Evolutionary conservation across 2,113 vertebrate genomes (phyloP), one percentile per base, ranked within the genome.

Genomic region (Erpornis zantholeuca): DNA sequence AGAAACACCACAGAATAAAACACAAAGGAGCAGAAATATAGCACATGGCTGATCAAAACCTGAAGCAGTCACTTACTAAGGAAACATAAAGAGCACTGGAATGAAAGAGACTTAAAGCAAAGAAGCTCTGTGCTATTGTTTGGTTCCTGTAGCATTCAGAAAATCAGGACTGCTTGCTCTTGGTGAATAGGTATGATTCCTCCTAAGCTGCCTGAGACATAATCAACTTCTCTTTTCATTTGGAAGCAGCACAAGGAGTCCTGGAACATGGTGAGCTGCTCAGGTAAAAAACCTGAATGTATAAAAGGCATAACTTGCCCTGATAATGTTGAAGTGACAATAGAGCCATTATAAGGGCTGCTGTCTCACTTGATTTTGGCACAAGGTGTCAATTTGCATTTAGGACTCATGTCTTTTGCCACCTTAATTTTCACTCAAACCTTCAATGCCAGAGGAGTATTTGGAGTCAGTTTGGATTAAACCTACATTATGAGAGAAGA

Each of bases 211-310:
- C n/a, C 56, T 75, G 35, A 85, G 75, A 60, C 14, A 66, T 57
- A 87, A 82, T 92, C 65, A 68, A 40, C 24, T 89, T 77, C 45
- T 91, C 47, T 70, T 88, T 75, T 85, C 36, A 63, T 24, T 16
- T 52, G 49, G 56, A 86, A 82, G 23, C 9, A 75, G 28, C 0
- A 9, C 13, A 54, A 82, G 44, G 29, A 83, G 15, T 42, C 42
- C 35, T 78, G 56, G 77, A 88, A 64, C 28, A 36, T 0, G 1
- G 9, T 60, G 36, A 92, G 19, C 12, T 54, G 7, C 44, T 79
- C 9, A 6, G 33, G n/a, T 85, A 8, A 76, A 80, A 76, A 76
- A 11, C 0, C 2, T 9, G 6, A 28, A 25, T 0, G 0, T 33
- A 57, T n/a, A 61, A 61, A 64, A 85, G 16, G 1, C 19, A 21